phyloP scores from a whole-genome alignment of 2,797 vertebrate species.

The Perodicticus potto region DNA sequence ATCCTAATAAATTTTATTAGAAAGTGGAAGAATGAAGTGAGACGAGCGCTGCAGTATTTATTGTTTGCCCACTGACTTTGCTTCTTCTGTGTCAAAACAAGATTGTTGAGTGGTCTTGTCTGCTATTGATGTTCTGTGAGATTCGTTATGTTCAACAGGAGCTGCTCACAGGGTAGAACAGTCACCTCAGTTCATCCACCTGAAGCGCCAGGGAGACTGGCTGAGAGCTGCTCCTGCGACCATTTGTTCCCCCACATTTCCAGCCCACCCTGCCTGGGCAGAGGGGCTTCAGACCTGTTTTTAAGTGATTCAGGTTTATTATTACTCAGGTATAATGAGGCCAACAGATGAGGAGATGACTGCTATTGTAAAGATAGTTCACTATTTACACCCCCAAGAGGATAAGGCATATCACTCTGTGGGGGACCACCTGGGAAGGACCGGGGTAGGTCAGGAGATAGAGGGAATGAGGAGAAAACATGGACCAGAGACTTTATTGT shows the following conservation, averaged over 20 bases:
- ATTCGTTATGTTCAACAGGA: background rate
- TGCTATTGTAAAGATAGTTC: background rate
- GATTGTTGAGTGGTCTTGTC: background rate
- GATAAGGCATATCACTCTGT: background rate
- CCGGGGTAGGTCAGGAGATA: background rate
- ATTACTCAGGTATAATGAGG: background rate
- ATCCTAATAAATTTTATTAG: background rate
- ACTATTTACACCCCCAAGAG: background rate
- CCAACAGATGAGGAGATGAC: background rate
- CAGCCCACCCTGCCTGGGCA: background rate
- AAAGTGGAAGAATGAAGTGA: background rate
- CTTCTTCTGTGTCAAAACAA: background rate
- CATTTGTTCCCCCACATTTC: background rate
- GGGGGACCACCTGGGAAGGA: background rate
- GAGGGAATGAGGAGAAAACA: too few species aligned
- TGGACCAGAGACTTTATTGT: background rate
- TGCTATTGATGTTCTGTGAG: background rate
- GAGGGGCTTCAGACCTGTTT: background rate
- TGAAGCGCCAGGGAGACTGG: background rate
- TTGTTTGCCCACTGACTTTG: background rate
- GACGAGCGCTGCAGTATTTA: background rate
- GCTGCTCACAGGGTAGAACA: background rate
- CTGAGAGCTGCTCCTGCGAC: too few species aligned
- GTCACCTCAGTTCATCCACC: background rate
- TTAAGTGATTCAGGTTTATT: background rate